phyloP scores from a whole-genome alignment of 2,888 invertebrate species.

The Odontothrips loti region DNA sequence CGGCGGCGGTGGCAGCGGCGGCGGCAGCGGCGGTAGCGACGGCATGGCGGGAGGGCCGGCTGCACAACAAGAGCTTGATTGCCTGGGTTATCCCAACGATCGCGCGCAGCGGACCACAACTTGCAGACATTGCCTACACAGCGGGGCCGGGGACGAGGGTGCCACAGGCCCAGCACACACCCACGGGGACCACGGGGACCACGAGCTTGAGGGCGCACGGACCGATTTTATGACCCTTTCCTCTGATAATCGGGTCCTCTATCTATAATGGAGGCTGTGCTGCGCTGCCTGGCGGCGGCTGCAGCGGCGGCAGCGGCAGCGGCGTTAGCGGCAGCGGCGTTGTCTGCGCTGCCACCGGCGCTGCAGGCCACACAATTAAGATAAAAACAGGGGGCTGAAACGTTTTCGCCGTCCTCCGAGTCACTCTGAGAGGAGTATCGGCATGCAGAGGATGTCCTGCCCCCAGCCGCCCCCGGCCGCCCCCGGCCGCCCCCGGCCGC shows the following conservation, averaged over 20 bases:
- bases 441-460: neutral
- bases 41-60: too few relatives aligned
- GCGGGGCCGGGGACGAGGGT: neutral
- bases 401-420: too few relatives aligned
- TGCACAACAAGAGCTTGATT: neutral
- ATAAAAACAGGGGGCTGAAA: too few relatives aligned
- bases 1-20: too few relatives aligned
- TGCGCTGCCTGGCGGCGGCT: neutral
- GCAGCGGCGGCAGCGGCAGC: too few relatives aligned
- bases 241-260: slow-evolving; percentile 6
- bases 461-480: neutral
- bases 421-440: too few relatives aligned
- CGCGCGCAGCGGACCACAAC: neutral
- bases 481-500: neutral
- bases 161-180: neutral
- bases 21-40: too few relatives aligned
- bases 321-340: too few relatives aligned
- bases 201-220: neutral
- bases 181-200: neutral
- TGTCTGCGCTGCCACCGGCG: too few relatives aligned
- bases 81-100: neutral
- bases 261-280: neutral
- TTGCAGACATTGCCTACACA: slow-evolving; percentile 18
- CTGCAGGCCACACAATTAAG: too few relatives aligned
- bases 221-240: neutral